Percentiles rank a stretch among this genome's conserved stretches.
phyloP scores from a whole-genome alignment of 2,888 invertebrate species.

The Lordiphosa andalusiaca region DNA sequence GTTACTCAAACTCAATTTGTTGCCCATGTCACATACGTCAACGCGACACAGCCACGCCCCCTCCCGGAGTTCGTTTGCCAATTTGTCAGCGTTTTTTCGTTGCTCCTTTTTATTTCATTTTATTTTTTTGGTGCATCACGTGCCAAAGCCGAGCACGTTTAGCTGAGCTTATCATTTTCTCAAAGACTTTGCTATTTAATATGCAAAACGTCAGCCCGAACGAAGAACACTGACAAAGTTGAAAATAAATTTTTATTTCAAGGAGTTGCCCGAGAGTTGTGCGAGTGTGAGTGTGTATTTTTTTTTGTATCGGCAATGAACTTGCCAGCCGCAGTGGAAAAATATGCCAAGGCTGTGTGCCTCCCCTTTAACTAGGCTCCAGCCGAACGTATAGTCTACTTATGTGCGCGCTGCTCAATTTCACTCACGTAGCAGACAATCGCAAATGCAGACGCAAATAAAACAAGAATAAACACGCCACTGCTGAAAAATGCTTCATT shows the following conservation, averaged over 20 bases:
- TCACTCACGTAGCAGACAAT: conserved; percentile 66
- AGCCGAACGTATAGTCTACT: conserved; percentile 31
- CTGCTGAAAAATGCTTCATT: conserved; percentile 43
- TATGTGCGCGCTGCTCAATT: conserved; percentile 33
- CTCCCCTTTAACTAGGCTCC: conserved; percentile 45
- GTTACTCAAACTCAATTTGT: conserved; percentile 63
- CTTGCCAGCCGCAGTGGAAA: conserved; percentile 63
- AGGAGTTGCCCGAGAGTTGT: conserved; percentile 47
- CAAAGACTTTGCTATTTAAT: conserved; percentile 63
- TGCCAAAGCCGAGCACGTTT: conserved; percentile 65
- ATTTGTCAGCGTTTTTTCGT: conserved; percentile 62
- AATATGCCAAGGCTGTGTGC: conserved; percentile 48
- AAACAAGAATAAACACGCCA: conserved; percentile 18
- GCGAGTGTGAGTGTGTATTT: conserved; percentile 1
- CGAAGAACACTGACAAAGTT: conserved; percentile 67
- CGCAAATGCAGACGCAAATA: conserved; percentile 36
- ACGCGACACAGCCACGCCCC: conserved; percentile 61
- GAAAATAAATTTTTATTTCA: conserved; percentile 74
- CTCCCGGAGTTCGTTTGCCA: conserved; percentile 55
- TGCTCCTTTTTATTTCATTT: conserved; percentile 12
- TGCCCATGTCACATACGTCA: conserved; percentile 73
- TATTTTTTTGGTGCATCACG: conserved; percentile 54
- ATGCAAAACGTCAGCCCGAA: conserved; percentile 70
- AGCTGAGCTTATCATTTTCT: conserved; percentile 74
- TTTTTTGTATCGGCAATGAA: conserved; percentile 72